A percentile compares a stretch with the other conserved stretches of the same genome.
These are phyloP conservation scores for Brachionus koreanus DNA, from an alignment of 1,140 invertebrate species.

Conservation along the genomic window DNA sequence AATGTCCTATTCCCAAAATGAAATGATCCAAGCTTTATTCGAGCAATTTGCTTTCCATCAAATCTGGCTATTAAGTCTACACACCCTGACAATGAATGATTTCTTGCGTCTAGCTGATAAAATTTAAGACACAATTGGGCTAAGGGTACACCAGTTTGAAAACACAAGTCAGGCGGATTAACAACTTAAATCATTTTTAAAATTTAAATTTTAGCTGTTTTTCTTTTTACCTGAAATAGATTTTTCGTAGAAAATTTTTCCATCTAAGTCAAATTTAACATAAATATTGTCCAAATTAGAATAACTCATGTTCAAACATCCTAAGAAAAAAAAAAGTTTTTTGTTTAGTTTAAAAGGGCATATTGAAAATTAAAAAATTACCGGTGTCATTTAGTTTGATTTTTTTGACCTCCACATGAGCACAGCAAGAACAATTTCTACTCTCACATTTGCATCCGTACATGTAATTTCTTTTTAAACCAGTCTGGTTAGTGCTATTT, in stretches of 20 bases:
- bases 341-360: not conserved
- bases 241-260: not conserved
- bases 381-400: conserved; percentile 31
- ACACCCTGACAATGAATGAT: conserved; percentile 9
- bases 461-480: not conserved
- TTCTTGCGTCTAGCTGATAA: conserved; percentile 16
- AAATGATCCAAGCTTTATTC: conserved; percentile 27
- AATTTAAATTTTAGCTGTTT: not conserved
- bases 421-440: not conserved
- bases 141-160: not conserved
- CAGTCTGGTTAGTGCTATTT: not conserved
- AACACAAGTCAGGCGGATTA: conserved; percentile 13
- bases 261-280: conserved; percentile 4
- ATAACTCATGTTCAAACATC: conserved; percentile 38
- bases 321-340: not conserved
- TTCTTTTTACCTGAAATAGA: conserved; percentile 10
- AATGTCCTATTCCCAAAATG: not conserved
- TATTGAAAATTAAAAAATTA: not conserved
- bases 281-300: not conserved
- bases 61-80: conserved; percentile 29
- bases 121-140: conserved; percentile 10
- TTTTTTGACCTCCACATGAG: not conserved
- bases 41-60: conserved; percentile 1
- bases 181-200: not conserved
- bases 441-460: conserved; percentile 26